Evolutionary conservation across 2,113 vertebrate species (phyloP).

Genomic region (Plectropomus leopardus): DNA sequence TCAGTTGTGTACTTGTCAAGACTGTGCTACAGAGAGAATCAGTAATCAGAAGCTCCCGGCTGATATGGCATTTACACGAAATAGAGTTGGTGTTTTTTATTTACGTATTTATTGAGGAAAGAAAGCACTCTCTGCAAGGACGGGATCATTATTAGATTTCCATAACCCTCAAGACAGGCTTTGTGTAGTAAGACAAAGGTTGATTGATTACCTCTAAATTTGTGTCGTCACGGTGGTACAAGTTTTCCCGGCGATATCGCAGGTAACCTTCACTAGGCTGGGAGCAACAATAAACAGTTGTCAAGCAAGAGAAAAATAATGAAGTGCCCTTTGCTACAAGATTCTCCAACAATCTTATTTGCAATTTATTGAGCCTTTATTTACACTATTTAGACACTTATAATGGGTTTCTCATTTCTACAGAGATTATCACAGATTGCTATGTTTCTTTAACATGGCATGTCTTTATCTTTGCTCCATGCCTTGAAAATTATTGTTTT

Average conservation of each 20-base stretch:
- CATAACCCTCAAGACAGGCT: constrained; percentile 80
- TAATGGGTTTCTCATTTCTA: constrained; percentile 30
- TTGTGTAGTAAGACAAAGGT: constrained; percentile 82
- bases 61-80: constrained; percentile 42
- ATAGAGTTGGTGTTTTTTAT: constrained; percentile 50
- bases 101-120: constrained; percentile 58
- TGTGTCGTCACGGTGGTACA: constrained; percentile 72
- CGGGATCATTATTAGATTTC: constrained; percentile 77
- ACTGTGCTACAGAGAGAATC: constrained; percentile 9
- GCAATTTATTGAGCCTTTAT: constrained; percentile 52
- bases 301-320: constrained; percentile 78
- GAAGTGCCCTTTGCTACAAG: constrained; percentile 68
- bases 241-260: constrained; percentile 69
- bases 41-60: constrained; percentile 15
- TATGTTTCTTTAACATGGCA: background rate
- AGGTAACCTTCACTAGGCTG: constrained; percentile 77
- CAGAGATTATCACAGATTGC: constrained; percentile 8
- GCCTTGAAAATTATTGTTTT: constrained; percentile 4
- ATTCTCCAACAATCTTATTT: constrained; percentile 58
- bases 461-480: constrained; percentile 30
- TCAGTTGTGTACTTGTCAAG: constrained; percentile 29
- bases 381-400: constrained; percentile 5
- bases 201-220: constrained; percentile 86
- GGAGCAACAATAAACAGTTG: constrained; percentile 78
- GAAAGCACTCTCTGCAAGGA: constrained; percentile 61